A percentile compares a stretch with the other conserved stretches of the same genome.
phyloP scores from a whole-genome alignment of 2,797 vertebrate genomes.

The Cyclura pinguis region DNA sequence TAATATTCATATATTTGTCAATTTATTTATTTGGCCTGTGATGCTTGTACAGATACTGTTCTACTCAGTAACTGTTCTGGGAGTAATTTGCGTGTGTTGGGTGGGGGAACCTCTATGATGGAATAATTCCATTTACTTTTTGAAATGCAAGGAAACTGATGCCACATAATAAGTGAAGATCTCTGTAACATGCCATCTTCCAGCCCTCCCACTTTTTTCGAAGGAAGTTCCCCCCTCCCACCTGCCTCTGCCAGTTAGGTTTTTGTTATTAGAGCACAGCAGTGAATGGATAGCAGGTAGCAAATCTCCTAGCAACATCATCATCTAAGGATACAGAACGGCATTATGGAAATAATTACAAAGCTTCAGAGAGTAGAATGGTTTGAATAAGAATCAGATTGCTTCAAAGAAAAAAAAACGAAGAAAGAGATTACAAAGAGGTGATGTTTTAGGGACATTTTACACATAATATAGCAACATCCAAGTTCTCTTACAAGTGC shows the following conservation, averaged over 20 bases:
- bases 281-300: background rate
- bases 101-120: too few relatives aligned
- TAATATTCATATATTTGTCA: too few relatives aligned
- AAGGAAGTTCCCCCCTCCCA: background rate
- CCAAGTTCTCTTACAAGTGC: too few relatives aligned
- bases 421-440: background rate
- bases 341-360: slow-evolving; percentile 7
- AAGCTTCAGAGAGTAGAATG: background rate
- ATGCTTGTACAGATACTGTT: too few relatives aligned
- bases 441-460: background rate
- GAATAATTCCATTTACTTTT: too few relatives aligned
- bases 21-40: too few relatives aligned
- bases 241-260: background rate
- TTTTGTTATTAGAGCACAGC: background rate
- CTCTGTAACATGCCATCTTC: background rate
- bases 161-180: background rate
- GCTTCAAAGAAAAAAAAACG: background rate
- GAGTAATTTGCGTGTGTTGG: too few relatives aligned
- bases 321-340: background rate
- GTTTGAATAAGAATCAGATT: background rate
- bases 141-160: too few relatives aligned
- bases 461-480: background rate
- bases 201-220: background rate
- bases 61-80: too few relatives aligned
- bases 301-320: slow-evolving; percentile 19